These are phyloP conservation scores for Callaeas wilsoni DNA, from an alignment of 2,113 vertebrate genomes.

Conservation along the genomic window DNA sequence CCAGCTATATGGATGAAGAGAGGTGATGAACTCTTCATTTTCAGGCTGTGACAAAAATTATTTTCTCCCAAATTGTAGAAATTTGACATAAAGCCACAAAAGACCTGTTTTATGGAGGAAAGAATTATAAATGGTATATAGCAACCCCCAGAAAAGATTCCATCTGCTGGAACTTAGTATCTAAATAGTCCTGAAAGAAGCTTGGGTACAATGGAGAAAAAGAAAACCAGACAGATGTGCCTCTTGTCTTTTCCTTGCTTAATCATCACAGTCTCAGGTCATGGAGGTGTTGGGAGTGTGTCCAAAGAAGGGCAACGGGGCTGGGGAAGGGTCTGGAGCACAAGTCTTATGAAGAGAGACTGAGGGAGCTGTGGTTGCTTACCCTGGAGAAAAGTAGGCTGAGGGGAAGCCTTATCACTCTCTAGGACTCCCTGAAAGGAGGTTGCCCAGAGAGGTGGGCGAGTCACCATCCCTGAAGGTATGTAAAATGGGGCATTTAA, in stretches of 20 bases:
- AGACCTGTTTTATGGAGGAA: neutral
- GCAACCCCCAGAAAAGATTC: neutral
- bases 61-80: neutral
- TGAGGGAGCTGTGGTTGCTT: neutral
- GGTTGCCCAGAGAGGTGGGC: neutral
- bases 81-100: neutral
- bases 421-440: neutral
- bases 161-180: neutral
- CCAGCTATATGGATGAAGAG: neutral
- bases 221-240: accelerated
- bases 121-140: neutral
- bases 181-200: neutral
- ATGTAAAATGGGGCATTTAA: neutral
- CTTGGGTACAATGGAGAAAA: neutral
- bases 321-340: neutral
- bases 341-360: neutral
- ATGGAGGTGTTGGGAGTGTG: neutral
- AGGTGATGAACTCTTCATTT: neutral
- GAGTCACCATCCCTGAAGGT: neutral
- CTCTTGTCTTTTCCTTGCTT: neutral
- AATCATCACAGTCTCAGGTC: neutral
- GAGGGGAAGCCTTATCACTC: neutral
- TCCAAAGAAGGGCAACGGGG: neutral
- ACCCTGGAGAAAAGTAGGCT: neutral
- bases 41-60: neutral